Base-by-base conservation (phyloP, 2,797 vertebrate genomes). In the Anguilla anguilla region DNA sequence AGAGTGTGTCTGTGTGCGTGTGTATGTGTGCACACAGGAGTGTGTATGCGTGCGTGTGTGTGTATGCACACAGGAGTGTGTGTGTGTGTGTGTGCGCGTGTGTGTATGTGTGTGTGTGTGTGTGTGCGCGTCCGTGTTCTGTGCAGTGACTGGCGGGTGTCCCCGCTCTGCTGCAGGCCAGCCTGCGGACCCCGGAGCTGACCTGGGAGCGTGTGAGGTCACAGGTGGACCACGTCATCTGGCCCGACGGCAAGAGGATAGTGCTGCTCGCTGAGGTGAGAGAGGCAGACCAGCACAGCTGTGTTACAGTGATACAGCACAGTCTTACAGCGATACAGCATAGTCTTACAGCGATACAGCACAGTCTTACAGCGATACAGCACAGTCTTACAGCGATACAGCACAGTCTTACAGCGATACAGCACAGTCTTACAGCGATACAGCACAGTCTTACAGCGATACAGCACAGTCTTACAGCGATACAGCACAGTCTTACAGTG, bases 161-260 rank as follows among this genome's bases (percentile, higher is more conserved):
- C 39, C 39, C 6, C 46, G n/a, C 49, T 15, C 0, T 35, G 0
- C 1, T 89, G 86, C 93, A 99, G 98, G 96, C 94, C 0, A 97
- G 98, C 94, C 94, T 99, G 87, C 96, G 94, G 61, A 97, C 97
- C 0, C 94, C 96, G 0, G 98, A 99, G 91, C 95, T 99, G 91
- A 97, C 95, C 64, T 99, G 98, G 98, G 97, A 97, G 91, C 95
- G 92, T 77, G 96, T 99, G 84, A 96, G 97, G 92, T 96, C 97
- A 87, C 97, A 98, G 85, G 98, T 99, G 92, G 97, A 99, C 90
- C 98, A 99, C 1, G 94, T 99, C 86, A 96, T 98, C 92, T 99
- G 98, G 98, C 98, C 98, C 0, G 97, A 99, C 0, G 98, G 98
- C 83, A 99, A 97, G 89, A 97, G 97, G 69, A 96, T 99, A 64